phyloP scores from a whole-genome alignment of 2,797 vertebrate species.

The Sebastolobus altivelis region DNA sequence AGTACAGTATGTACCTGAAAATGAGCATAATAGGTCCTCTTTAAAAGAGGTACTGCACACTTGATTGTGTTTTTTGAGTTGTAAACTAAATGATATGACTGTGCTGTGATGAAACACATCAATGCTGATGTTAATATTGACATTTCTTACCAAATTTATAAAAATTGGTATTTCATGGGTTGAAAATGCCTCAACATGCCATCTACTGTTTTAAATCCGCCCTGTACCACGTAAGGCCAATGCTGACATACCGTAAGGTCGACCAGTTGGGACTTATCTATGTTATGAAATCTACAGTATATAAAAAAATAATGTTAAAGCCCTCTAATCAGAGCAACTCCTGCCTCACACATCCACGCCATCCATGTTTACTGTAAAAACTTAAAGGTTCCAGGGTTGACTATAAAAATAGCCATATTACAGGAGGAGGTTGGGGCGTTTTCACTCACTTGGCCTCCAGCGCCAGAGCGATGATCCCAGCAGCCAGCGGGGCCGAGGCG shows the following conservation, averaged over 20 bases:
- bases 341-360: not conserved
- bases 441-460: slow-evolving; percentile 89
- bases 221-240: not conserved
- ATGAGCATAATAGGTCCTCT: no score
- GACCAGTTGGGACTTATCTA: not conserved
- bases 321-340: not conserved
- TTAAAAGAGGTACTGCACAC: not conserved
- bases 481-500: slow-evolving; percentile 94
- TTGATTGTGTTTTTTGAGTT: not conserved
- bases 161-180: not conserved
- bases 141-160: not conserved
- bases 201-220: not conserved
- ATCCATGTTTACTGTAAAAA: not conserved
- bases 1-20: no score
- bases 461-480: slow-evolving; percentile 95
- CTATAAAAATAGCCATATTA: not conserved
- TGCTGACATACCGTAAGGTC: not conserved
- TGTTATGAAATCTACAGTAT: no score
- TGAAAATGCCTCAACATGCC: not conserved
- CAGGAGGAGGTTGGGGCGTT: not conserved
- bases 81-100: not conserved
- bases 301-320: not conserved
- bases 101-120: not conserved
- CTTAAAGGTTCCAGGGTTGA: not conserved
- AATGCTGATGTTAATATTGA: not conserved